Conservation (phyloP, 2,113 vertebrate species). For the Petaurus breviceps region DNA sequence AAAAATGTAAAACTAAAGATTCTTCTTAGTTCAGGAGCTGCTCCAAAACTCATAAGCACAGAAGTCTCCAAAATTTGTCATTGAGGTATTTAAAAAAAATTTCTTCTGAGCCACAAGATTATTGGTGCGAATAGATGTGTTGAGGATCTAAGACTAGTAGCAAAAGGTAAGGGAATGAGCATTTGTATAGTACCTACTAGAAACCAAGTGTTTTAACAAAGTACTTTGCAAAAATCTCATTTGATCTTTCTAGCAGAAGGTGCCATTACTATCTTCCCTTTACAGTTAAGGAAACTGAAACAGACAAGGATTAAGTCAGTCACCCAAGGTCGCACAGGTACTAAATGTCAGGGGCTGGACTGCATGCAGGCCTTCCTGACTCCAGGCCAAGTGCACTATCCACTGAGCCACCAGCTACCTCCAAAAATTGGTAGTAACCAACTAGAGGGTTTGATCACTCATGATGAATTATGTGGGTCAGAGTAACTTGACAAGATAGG, state of each 20-base stretch:
- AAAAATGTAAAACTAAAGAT: neutral
- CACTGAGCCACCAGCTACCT: neutral
- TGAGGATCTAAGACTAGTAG: neutral
- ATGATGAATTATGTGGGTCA: neutral
- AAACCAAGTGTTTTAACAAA: neutral
- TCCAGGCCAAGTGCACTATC: neutral
- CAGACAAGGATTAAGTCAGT: neutral
- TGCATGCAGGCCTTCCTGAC: neutral
- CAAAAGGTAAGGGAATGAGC: neutral
- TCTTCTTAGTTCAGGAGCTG: neutral
- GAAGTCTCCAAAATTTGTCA: neutral
- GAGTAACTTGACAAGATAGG: neutral
- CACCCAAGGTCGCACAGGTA: neutral
- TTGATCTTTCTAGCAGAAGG: neutral
- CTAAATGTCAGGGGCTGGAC: neutral
- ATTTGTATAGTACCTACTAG: neutral
- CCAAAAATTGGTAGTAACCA: neutral
- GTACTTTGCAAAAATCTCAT: neutral
- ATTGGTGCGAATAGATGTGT: neutral
- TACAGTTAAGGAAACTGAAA: neutral
- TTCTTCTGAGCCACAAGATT: neutral
- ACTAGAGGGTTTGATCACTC: neutral
- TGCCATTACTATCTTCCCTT: neutral
- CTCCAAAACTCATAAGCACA: neutral
- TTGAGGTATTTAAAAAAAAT: neutral